Conservation (phyloP, 2,888 invertebrate species). For the Leptarthrus brevirostris region DNA sequence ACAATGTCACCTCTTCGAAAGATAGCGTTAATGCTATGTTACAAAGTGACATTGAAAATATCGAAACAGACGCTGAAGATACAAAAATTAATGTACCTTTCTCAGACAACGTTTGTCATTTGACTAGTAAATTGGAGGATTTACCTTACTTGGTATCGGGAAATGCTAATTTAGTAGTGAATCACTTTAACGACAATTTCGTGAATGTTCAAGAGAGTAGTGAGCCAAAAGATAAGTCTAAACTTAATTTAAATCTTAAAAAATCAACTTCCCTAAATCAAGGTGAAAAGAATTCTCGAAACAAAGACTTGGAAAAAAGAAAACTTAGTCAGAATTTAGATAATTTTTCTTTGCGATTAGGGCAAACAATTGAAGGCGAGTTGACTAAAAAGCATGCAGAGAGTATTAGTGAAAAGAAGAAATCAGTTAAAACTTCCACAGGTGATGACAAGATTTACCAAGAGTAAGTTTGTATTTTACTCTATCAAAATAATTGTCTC, state of each 20-base stretch:
- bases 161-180: constrained; percentile 65
- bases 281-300: constrained; percentile 58
- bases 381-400: constrained; percentile 59
- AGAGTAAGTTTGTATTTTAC: constrained; percentile 59
- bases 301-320: constrained; percentile 64
- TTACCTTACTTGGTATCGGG: constrained; percentile 59
- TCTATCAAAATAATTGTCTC: background rate
- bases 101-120: constrained; percentile 56
- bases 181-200: constrained; percentile 65
- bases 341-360: constrained; percentile 66
- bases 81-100: constrained; percentile 62
- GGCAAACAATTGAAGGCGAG: constrained; percentile 61
- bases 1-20: constrained; percentile 62
- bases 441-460: constrained; percentile 61
- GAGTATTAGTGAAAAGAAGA: constrained; percentile 26
- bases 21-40: constrained; percentile 66
- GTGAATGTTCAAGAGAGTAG: constrained; percentile 61
- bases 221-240: constrained; percentile 61
- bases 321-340: constrained; percentile 68
- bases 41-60: constrained; percentile 65
- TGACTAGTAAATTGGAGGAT: constrained; percentile 13
- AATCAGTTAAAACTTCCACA: constrained; percentile 13
- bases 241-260: constrained; percentile 63
- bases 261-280: constrained; percentile 68
- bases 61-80: constrained; percentile 66